Base-by-base conservation (phyloP, 35 echinoderm and acorn worm species). In the Anneissia japonica region DNA sequence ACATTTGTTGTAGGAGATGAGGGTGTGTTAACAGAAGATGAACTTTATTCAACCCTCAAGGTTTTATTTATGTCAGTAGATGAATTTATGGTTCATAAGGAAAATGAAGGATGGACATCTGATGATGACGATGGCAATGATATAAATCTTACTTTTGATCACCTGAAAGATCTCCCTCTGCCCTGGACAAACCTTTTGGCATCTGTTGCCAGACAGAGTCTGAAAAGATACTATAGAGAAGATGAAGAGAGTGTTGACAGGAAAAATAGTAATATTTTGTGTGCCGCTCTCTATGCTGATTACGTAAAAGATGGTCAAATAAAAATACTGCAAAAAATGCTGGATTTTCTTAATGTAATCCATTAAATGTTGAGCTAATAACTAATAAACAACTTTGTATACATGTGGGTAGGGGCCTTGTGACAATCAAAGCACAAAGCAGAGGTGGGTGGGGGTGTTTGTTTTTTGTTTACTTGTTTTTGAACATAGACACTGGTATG, bases 21-120 rank as follows among this genome's bases (percentile, higher is more conserved):
- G 75, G 94, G 90, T 28, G 81, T 97, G 21, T 39, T 97, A 37
- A 93, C 91, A 21, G 87, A 89, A 38, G 84, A 89, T 56, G 94
- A 97, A 85, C 31, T 92, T 0, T 72, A 90, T 35, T 83, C 43
- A 4, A 88, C 84, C 36, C 74, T 97, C 17, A 97, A 92, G 88
- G 90, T 93, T 37, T 55, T 84, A 26, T 81, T 46, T 33, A 89
- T 93, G 92, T 79, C 74, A 43, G 72, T n/a, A 32, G 56, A 84
- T 7, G 87, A 89, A 32, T 93, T 93, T 81, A 34, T 83, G 72
- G 75, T 82, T 12, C 86, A 86, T 73, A 74, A 87, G 38, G 77
- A 82, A 17, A 86, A 85, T 36, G 79, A 85, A 56, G 87, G 76
- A 9, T 85, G 86, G 87, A 72, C 74, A 35, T 85, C 83, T 30